Conservation (phyloP, 2,113 vertebrate genomes). For the Odocoileus hemionus region DNA sequence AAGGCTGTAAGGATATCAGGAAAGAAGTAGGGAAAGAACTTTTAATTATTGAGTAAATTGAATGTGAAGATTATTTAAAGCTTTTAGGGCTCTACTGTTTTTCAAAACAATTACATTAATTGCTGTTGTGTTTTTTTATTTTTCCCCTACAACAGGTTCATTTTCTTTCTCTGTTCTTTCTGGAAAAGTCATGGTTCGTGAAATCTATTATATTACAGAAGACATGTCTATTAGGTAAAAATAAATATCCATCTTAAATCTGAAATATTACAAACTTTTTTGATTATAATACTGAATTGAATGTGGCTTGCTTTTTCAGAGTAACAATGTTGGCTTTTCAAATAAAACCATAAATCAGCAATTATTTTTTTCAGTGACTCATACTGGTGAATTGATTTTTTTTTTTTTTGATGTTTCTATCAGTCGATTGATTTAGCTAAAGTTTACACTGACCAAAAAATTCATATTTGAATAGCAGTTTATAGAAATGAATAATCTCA, state of each 20-base stretch:
- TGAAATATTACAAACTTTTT: neutral
- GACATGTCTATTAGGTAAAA: slow-evolving; percentile 98
- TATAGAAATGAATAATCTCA: slow-evolving; percentile 1
- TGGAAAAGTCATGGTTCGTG: slow-evolving; percentile 98
- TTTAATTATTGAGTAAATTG: slow-evolving; percentile 35
- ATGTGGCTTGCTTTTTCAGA: slow-evolving; percentile 2
- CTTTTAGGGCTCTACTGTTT: neutral
- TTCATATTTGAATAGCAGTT: neutral
- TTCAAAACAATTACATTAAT: neutral
- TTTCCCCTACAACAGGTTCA: slow-evolving; percentile 84
- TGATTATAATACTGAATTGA: neutral
- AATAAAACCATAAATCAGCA: neutral
- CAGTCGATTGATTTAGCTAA: slow-evolving; percentile 4
- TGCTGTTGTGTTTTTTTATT: neutral
- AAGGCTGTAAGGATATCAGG: neutral
- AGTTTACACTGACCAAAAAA: neutral
- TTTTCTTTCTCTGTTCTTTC: slow-evolving; percentile 99
- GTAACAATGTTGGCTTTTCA: neutral
- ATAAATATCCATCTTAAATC: neutral
- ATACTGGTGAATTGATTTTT: neutral
- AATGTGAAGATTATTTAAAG: slow-evolving; percentile 9
- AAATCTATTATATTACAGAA: slow-evolving; percentile 97
- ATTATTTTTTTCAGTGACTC: neutral
- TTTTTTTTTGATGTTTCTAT: neutral
- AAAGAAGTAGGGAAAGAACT: neutral